Base-by-base conservation (phyloP, 2,888 invertebrate species). In the Muscina levida region DNA sequence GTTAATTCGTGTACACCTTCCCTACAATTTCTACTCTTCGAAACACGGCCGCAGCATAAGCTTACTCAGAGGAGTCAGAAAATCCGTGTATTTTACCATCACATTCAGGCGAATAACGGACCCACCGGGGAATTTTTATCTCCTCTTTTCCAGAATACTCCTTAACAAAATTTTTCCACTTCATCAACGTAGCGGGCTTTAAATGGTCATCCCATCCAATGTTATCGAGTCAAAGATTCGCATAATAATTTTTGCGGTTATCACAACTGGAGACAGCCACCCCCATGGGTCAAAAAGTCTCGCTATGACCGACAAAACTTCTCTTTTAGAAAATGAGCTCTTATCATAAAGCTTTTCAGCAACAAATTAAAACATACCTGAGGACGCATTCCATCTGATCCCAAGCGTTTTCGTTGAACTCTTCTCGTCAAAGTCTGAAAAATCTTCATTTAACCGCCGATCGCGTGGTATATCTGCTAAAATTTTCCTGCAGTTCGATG, bases 321-420 rank as follows among this genome's bases (percentile, higher is more conserved):
- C 51, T n/a, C 70, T 13, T 62, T 78, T 73, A 10, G 78, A 65
- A 2, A 57, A 51, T 1, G 13, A 2, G 3, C 5, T 11, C 1
- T 39, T 6, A 19, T 48, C 4, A n/a, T n/a, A 1, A 1, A 71
- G 31, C 0, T 39, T 8, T 15, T 57, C 13, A 8, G 48, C n/a
- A 6, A 39, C n/a, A 37, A 70, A 65, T 0, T 42, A 44, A 22
- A 76, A 76, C 0, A 53, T 51, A 31, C 62, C 70, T 3, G 19
- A 26, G 13, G 42, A 8, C 6, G 68, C 75, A 48, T 76, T 70
- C 70, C 75, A 76, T 13, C 42, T 31, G 1, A 76, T 76, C 0
- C 70, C 70, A 11, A 76, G 31, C 3, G 76, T 76, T 71, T 76
- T 76, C 0, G 77, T 72, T 1, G 53, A 39, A 53, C 68, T 62